Evolutionary conservation across 2,797 vertebrate species (phyloP), one percentile per base, ranked within the genome.

Genomic region (Glossophaga mutica): DNA sequence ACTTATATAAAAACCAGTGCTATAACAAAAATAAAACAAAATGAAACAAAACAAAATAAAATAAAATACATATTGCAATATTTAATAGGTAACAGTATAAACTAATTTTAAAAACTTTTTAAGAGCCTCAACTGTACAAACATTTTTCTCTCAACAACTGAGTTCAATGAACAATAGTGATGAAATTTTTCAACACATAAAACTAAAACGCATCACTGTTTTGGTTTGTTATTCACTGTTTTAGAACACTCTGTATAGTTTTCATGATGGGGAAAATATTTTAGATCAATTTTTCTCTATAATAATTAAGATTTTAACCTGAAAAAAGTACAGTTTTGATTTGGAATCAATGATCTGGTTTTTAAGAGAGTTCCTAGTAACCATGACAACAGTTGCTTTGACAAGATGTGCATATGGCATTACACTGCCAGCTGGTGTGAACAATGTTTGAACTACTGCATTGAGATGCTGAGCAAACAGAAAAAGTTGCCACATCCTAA

Each of bases 371-470:
- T 99, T 99, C 99, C 99, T 98, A 99, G 99, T 99, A 99, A 99
- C 99, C 99, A 99, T 99, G 99, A 99, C 99, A 99, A 99, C 99
- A 99, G 99, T 99, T 99, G 99, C 99, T 99, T 99, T 99, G 99
- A 99, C 99, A 99, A 99, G 99, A 99, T 99, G 99, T 99, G 99
- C 99, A 99, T 99, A 99, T 99, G 99, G 99, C 98, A 99, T 99
- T 98, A 99, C 99, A 99, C 99, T 99, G 99, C 99, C 99, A 99
- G 99, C 99, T 99, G 99, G 99, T 99, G 99, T 99, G 99, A 99
- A 99, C 99, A 99, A 99, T 99, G 99, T 99, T 99, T 99, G 99
- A 99, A 99, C 99, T 99, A 99, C 99, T 99, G 99, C 99, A 99
- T 99, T 99, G 99, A 99, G 99, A 99, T 99, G 99, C 99, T 99